Percentiles rank a stretch among this genome's conserved stretches.
phyloP scores from a whole-genome alignment of 2,113 vertebrate species.

The Colius striatus region DNA sequence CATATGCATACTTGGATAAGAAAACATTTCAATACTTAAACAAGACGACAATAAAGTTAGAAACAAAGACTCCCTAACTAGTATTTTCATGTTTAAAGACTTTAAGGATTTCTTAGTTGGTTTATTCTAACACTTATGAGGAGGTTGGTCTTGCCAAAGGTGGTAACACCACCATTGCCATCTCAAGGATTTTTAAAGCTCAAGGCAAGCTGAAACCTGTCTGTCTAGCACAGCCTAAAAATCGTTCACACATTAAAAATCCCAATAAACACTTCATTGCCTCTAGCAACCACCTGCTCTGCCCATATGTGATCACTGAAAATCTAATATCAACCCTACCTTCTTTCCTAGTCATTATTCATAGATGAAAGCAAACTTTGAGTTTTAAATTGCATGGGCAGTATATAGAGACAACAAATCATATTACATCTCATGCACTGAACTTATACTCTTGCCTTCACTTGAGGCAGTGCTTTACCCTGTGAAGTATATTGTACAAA shows the following conservation, averaged over 20 bases:
- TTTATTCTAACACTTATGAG: background rate
- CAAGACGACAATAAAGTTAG: background rate
- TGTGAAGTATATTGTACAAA: background rate
- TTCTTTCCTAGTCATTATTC: background rate
- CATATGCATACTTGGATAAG: background rate
- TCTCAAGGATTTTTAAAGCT: conserved; percentile 12
- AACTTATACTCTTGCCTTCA: background rate
- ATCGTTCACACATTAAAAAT: background rate
- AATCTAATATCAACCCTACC: background rate
- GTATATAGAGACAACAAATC: background rate
- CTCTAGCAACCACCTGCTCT: conserved; percentile 40
- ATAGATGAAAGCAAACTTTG: background rate
- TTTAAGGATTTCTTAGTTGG: background rate
- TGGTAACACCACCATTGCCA: background rate
- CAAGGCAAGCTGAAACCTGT: conserved; percentile 1
- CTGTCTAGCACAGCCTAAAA: background rate
- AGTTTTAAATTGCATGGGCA: background rate
- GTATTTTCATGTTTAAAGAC: background rate
- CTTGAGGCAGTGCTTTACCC: background rate
- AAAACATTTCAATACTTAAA: background rate
- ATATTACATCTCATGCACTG: background rate
- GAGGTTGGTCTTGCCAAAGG: background rate
- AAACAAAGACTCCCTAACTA: background rate
- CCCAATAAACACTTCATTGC: background rate
- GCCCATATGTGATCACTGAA: background rate